phyloP scores from a whole-genome alignment of 2,888 invertebrate genomes.

The Acanthococcus lagerstroemiae region DNA sequence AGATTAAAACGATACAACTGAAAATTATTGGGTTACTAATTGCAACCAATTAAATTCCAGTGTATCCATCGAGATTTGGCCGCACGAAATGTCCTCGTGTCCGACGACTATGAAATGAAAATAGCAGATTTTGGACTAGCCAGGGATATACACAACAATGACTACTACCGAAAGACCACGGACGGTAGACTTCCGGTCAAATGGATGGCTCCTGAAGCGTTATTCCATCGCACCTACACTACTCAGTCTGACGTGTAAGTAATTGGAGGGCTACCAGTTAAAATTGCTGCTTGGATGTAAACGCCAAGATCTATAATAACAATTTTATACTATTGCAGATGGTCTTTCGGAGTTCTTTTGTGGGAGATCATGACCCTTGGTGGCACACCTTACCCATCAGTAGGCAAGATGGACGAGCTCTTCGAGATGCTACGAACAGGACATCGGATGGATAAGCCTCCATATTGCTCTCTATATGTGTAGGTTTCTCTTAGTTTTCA shows the following conservation, averaged over 20 bases:
- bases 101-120: slow-evolving; percentile 86
- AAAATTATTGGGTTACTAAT: too few relatives aligned
- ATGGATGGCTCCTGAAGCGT: slow-evolving; percentile 99
- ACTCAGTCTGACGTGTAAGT: slow-evolving; percentile 83
- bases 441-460: slow-evolving; percentile 89
- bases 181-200: slow-evolving; percentile 94
- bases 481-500: slow-evolving; percentile 42
- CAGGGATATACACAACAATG: slow-evolving; percentile 83
- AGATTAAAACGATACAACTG: too few relatives aligned
- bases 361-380: slow-evolving; percentile 99
- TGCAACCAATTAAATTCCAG: too few relatives aligned
- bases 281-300: not conserved
- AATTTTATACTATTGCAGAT: slow-evolving; percentile 46
- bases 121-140: slow-evolving; percentile 98
- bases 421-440: slow-evolving; percentile 84
- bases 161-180: slow-evolving; percentile 95
- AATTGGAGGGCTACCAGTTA: not conserved
- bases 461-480: slow-evolving; percentile 88
- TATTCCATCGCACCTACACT: slow-evolving; percentile 90
- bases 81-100: slow-evolving; percentile 91
- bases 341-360: slow-evolving; percentile 91
- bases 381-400: slow-evolving; percentile 94
- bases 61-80: slow-evolving; percentile 97
- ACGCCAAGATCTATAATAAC: not conserved
- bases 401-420: slow-evolving; percentile 84